These are phyloP conservation scores for Cepaea nemoralis DNA, from an alignment of 1,140 invertebrate species.

Conservation along the genomic window DNA sequence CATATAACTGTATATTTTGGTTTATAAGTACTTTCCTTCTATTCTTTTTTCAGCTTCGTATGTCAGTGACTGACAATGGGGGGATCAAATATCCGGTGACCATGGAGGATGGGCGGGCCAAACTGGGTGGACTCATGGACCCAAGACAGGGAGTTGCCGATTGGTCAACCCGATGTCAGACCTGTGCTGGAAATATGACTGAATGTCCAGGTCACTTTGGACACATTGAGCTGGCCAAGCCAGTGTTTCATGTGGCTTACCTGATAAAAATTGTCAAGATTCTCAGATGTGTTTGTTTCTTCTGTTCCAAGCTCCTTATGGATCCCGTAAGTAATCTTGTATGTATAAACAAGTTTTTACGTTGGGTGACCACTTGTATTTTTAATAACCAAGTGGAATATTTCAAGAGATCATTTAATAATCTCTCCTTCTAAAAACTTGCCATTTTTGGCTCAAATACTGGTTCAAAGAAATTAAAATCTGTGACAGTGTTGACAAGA, in stretches of 20 bases:
- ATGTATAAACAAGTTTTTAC: no score
- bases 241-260: conserved; percentile 98
- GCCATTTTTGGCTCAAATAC: no score
- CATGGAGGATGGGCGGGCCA: conserved; percentile 97
- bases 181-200: conserved; percentile 97
- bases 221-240: conserved; percentile 98
- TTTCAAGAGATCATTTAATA: no score
- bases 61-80: conserved; percentile 85
- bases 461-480: no score
- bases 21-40: no score
- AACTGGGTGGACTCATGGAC: conserved; percentile 98
- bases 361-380: no score
- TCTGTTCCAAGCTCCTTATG: conserved; percentile 94
- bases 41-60: conserved; percentile 79
- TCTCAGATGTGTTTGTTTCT: conserved; percentile 96
- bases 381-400: no score
- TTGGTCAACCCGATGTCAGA: conserved; percentile 89
- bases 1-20: no score
- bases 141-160: conserved; percentile 98
- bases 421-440: no score
- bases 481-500: no score
- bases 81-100: conserved; percentile 97
- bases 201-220: conserved; percentile 99
- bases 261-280: conserved; percentile 98
- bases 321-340: conserved; percentile 82